Percentiles rank a stretch among this genome's conserved stretches.
phyloP scores from a whole-genome alignment of 92 coral and sea anemone species.

The Epizoanthus fatuus region DNA sequence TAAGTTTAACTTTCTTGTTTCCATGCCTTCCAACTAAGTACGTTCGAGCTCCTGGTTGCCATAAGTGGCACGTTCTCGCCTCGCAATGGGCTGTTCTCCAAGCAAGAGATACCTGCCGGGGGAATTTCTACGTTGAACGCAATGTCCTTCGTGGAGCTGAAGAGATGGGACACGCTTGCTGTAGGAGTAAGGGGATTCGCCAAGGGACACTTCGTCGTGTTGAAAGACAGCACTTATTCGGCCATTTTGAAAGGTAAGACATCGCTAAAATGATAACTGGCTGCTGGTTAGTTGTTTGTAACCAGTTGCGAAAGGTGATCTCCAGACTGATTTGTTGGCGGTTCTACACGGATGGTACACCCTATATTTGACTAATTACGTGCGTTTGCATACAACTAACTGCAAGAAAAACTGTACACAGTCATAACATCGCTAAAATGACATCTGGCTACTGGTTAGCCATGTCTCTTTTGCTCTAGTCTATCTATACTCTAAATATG shows the following conservation, averaged over 20 bases:
- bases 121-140: conserved; percentile 57
- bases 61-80: conserved; percentile 59
- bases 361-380: too few relatives aligned
- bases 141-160: conserved; percentile 41
- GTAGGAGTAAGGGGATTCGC: conserved; percentile 47
- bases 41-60: conserved; percentile 59
- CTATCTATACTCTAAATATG: too few relatives aligned
- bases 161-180: conserved; percentile 66
- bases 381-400: too few relatives aligned
- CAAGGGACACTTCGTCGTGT: conserved; percentile 26
- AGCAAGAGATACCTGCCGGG: conserved; percentile 30
- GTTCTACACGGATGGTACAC: too few relatives aligned
- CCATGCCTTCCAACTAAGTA: conserved; percentile 19
- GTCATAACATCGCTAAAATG: too few relatives aligned
- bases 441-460: too few relatives aligned
- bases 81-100: conserved; percentile 51
- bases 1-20: neutral
- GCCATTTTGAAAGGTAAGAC: conserved; percentile 57
- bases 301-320: too few relatives aligned
- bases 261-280: neutral
- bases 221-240: conserved; percentile 60
- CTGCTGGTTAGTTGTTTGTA: too few relatives aligned
- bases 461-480: too few relatives aligned
- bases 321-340: too few relatives aligned
- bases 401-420: too few relatives aligned